phyloP scores from a whole-genome alignment of 2,797 vertebrate species.

The Vultur gryphus region DNA sequence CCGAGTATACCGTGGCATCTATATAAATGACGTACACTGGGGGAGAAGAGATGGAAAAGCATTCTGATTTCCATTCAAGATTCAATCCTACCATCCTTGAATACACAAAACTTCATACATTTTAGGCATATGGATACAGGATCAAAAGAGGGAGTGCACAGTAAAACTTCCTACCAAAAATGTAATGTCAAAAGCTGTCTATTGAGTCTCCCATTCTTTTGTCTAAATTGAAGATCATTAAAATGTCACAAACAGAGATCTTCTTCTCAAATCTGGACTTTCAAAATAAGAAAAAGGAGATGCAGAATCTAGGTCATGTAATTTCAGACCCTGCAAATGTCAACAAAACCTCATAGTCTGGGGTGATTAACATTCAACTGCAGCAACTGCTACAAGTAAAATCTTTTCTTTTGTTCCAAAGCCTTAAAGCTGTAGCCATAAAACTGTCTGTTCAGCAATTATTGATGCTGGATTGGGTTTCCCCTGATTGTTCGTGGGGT shows the following conservation, averaged over 20 bases:
- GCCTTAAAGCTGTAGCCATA: not conserved
- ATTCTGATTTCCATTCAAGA: not conserved
- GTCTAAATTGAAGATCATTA: not conserved
- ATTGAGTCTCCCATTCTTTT: not conserved
- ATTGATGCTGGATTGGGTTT: not conserved
- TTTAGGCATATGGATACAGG: not conserved
- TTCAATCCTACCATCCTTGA: not conserved
- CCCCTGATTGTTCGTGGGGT: not conserved
- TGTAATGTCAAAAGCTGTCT: not conserved
- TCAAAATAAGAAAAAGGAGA: not conserved
- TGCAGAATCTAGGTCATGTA: not conserved
- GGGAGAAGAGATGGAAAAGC: not conserved
- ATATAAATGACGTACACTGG: not conserved
- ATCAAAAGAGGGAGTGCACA: not conserved
- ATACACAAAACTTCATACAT: not conserved
- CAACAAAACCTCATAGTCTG: not conserved
- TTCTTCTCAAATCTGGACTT: not conserved
- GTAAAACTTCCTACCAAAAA: not conserved
- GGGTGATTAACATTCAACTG: slow-evolving; percentile 5
- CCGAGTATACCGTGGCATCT: not conserved
- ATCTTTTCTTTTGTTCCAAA: not conserved
- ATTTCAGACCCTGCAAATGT: slow-evolving; percentile 13
- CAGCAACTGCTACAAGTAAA: not conserved
- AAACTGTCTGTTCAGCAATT: not conserved
- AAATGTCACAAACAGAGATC: not conserved